phyloP scores from a whole-genome alignment of 2,113 vertebrate genomes.

The Ammodramus savannarum region DNA sequence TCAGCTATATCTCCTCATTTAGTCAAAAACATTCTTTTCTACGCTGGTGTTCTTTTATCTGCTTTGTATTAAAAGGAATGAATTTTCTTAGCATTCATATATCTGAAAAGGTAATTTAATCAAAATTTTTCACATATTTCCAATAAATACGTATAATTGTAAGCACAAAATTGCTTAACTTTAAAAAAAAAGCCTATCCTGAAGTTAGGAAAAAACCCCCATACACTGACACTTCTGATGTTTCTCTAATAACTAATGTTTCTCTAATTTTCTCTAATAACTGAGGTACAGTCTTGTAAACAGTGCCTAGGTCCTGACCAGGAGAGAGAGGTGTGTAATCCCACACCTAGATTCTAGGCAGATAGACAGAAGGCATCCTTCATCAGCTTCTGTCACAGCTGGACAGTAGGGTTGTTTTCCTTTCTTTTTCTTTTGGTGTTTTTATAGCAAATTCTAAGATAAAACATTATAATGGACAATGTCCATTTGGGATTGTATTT shows the following conservation, averaged over 20 bases:
- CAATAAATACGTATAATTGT: not conserved
- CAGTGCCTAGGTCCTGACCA: not conserved
- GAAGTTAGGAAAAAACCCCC: rapidly evolving
- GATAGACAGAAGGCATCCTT: not conserved
- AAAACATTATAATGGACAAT: not conserved
- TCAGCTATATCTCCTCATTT: conserved; percentile 30
- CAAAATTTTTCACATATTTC: not conserved
- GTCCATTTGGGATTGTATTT: not conserved
- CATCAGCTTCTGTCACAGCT: not conserved
- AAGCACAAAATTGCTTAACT: not conserved
- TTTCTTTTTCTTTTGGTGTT: not conserved
- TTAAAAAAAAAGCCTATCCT: not conserved
- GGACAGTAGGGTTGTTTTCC: not conserved
- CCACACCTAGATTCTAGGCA: not conserved
- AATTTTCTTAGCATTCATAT: not conserved
- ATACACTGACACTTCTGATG: not conserved
- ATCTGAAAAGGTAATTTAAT: not conserved
- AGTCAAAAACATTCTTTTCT: conserved; percentile 44
- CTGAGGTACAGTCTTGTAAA: not conserved
- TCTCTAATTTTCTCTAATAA: not conserved
- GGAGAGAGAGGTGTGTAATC: not conserved
- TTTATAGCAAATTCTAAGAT: not conserved
- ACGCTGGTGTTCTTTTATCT: not conserved
- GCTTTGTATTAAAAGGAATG: not conserved
- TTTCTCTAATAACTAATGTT: not conserved